A percentile compares a stretch with the other conserved stretches of the same genome.
phyloP scores from a whole-genome alignment of 1,140 invertebrate species.

The Nylanderia fulva region DNA sequence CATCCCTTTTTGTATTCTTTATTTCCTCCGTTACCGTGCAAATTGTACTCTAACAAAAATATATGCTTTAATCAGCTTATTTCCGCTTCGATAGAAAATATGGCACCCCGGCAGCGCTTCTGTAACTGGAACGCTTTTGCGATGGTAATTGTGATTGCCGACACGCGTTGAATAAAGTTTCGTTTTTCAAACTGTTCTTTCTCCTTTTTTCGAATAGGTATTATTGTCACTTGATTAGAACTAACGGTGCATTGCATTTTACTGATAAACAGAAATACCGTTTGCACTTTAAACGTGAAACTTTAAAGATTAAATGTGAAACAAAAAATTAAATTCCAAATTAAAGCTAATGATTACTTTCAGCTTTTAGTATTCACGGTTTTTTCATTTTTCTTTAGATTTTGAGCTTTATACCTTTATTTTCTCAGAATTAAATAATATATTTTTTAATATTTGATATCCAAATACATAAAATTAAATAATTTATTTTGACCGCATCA shows the following conservation, averaged over 20 bases:
- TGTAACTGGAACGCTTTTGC: conserved; percentile 53
- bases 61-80: conserved; percentile 71
- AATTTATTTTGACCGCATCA: not conserved
- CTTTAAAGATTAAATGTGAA: not conserved
- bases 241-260: conserved; percentile 7
- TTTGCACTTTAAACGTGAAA: not conserved
- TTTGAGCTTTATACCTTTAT: too few species aligned
- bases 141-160: conserved; percentile 49
- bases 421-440: too few species aligned
- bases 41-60: conserved; percentile 62
- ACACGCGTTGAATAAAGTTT: conserved; percentile 51
- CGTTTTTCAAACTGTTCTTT: conserved; percentile 13
- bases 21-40: conserved; percentile 62
- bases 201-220: not conserved
- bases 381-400: not conserved
- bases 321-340: not conserved
- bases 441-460: too few species aligned
- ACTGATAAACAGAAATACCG: conserved; percentile 4
- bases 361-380: not conserved
- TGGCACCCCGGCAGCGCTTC: conserved; percentile 28
- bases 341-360: not conserved
- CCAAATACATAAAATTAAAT: not conserved
- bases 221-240: conserved; percentile 48
- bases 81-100: conserved; percentile 70
- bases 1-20: conserved; percentile 72